A percentile compares a stretch with the other conserved stretches of the same genome.
These are phyloP conservation scores for Phyllostomus discolor DNA, from an alignment of 2,113 vertebrate species.

Conservation along the genomic window DNA sequence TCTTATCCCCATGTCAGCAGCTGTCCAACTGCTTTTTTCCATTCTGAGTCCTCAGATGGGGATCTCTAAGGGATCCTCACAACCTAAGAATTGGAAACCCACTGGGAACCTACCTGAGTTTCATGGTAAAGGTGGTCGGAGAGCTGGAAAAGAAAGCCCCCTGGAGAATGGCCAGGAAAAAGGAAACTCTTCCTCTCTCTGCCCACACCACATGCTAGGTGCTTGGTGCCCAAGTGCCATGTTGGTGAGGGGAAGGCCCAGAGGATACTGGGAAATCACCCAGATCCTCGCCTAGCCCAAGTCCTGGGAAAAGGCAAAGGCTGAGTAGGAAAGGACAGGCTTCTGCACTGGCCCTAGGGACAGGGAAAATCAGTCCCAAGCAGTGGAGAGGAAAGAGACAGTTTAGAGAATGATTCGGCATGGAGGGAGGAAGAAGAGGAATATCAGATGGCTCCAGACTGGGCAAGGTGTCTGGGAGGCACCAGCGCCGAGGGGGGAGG, in stretches of 20 bases:
- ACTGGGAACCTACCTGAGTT: not conserved
- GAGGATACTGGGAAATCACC: not conserved
- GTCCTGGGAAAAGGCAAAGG: not conserved
- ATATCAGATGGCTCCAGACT: not conserved
- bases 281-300: not conserved
- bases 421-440: not conserved
- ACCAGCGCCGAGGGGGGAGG: not conserved
- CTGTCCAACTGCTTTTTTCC: not conserved
- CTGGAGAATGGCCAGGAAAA: not conserved
- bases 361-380: not conserved
- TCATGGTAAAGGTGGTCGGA: not conserved
- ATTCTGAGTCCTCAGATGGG: not conserved
- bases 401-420: not conserved
- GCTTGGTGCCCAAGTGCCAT: not conserved
- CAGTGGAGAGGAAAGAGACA: not conserved
- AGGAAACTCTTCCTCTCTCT: not conserved
- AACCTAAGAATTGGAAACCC: not conserved
- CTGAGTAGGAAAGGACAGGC: not conserved
- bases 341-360: not conserved
- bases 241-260: no score
- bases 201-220: not conserved
- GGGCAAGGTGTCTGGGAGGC: not conserved
- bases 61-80: not conserved
- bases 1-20: not conserved
- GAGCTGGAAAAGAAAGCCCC: not conserved